These are phyloP conservation scores for Aphis gossypii DNA, from an alignment of 1,140 invertebrate species.

Conservation along the genomic window DNA sequence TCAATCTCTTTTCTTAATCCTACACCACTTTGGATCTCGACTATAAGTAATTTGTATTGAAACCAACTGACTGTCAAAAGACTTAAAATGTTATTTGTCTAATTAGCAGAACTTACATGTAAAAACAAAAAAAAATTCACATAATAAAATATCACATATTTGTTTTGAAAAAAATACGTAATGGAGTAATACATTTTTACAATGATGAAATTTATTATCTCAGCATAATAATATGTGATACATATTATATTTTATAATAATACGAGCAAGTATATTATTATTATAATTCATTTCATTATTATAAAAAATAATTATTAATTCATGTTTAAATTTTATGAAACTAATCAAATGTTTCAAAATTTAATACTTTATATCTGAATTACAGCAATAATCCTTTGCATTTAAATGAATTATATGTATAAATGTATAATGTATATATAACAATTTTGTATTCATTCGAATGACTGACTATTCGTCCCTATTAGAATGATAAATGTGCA, in stretches of 20 bases:
- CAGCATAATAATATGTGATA: not conserved
- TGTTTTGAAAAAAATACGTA: not conserved
- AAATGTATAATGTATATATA: not conserved
- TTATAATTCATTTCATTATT: not conserved
- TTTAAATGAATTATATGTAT: not conserved
- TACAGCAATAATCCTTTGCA: not conserved
- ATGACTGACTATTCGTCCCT: not conserved
- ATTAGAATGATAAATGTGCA: slow-evolving; percentile 54
- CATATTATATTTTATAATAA: not conserved
- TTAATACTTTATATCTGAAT: not conserved
- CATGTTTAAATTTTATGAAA: not conserved
- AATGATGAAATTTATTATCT: not conserved
- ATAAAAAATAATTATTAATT: not conserved
- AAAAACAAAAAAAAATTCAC: slow-evolving; percentile 12
- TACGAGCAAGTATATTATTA: not conserved
- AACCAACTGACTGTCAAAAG: slow-evolving; percentile 43
- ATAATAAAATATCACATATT: not conserved
- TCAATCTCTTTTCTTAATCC: slow-evolving; percentile 37
- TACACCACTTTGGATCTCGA: slow-evolving; percentile 27
- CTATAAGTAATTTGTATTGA: slow-evolving; percentile 31
- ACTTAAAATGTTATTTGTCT: slow-evolving; percentile 48
- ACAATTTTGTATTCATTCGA: slow-evolving; percentile 3
- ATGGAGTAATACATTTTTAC: not conserved
- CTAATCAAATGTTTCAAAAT: not conserved
- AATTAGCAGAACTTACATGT: slow-evolving; percentile 1